phyloP scores from a whole-genome alignment of 2,797 vertebrate genomes.

The Silurus lanzhouensis region DNA sequence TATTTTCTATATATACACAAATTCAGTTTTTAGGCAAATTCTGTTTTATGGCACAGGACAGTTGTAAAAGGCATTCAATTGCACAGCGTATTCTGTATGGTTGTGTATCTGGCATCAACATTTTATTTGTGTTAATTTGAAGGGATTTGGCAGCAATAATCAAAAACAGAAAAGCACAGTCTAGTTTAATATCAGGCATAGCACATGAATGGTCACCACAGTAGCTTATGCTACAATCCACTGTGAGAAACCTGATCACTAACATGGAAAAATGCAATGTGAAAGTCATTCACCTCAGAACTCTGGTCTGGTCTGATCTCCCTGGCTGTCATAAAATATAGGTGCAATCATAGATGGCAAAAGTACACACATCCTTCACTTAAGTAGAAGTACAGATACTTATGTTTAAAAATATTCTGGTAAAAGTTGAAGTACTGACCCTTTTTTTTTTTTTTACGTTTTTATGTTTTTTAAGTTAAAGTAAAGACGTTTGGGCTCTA shows the following conservation, averaged over 20 bases:
- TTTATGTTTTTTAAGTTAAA: too few relatives aligned
- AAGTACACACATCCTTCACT: too few relatives aligned
- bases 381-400: too few relatives aligned
- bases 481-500: too few relatives aligned
- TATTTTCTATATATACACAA: background rate
- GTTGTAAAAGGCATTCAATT: background rate
- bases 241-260: background rate
- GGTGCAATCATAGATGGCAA: too few relatives aligned
- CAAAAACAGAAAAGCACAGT: background rate
- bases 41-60: background rate
- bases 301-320: too few relatives aligned
- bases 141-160: background rate
- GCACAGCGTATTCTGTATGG: background rate
- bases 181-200: background rate
- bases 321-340: too few relatives aligned
- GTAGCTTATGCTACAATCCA: background rate
- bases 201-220: background rate
- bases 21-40: background rate
- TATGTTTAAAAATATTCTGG: too few relatives aligned
- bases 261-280: background rate
- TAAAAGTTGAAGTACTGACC: too few relatives aligned
- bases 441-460: too few relatives aligned
- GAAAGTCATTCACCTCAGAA: too few relatives aligned
- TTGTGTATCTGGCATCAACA: background rate
- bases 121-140: background rate